These are phyloP conservation scores for Drosophila dives DNA, from an alignment of 2,888 invertebrate genomes.

Conservation along the genomic window DNA sequence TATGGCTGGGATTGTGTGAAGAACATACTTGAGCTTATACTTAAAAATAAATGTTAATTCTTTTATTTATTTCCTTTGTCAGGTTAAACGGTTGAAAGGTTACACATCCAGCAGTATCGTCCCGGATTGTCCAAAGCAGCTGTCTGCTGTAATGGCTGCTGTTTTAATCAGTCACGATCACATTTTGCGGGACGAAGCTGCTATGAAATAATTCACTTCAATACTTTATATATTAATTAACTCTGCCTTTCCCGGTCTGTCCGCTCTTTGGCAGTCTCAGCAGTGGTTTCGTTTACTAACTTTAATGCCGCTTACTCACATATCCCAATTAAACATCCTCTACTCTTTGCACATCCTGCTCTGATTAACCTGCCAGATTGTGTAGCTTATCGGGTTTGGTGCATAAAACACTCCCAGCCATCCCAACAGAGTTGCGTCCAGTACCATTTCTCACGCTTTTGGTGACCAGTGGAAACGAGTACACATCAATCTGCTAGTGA, in stretches of 20 bases:
- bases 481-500: conserved; percentile 76
- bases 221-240: not conserved
- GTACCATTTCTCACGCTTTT: conserved; percentile 75
- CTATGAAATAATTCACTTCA: conserved; percentile 49
- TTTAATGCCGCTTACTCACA: conserved; percentile 14
- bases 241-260: not conserved
- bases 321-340: conserved; percentile 35
- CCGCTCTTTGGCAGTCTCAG: not conserved
- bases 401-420: conserved; percentile 55
- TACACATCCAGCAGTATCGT: conserved; percentile 44
- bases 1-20: conserved; percentile 13
- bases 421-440: conserved; percentile 13
- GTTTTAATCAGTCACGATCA: conserved; percentile 60
- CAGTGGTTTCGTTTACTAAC: not conserved
- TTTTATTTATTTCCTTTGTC: conserved; percentile 81
- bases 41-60: conserved; percentile 81
- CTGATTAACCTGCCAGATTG: conserved; percentile 50
- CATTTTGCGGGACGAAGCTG: conserved; percentile 36
- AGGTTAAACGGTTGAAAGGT: conserved; percentile 80
- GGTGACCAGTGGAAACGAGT: conserved; percentile 68
- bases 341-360: conserved; percentile 3
- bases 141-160: conserved; percentile 38
- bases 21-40: conserved; percentile 71
- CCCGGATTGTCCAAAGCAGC: not conserved
- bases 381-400: conserved; percentile 38